Conservation (phyloP, 1,140 invertebrate genomes). For the Phymorhynchus buccinoides region DNA sequence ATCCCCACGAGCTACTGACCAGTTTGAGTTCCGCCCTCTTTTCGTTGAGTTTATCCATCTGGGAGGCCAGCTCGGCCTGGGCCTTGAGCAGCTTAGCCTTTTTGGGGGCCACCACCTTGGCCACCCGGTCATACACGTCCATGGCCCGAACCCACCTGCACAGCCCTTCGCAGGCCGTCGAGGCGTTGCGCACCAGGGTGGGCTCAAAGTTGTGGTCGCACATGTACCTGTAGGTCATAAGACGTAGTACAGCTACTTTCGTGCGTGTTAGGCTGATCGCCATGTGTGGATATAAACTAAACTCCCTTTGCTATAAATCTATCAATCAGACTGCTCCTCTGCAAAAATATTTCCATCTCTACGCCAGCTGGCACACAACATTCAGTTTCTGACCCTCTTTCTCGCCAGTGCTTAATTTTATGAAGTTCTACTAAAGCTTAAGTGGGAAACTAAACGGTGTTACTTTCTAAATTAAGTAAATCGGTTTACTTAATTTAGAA, state of each 20-base stretch:
- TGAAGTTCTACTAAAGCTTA: no score
- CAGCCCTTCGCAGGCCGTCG: slow-evolving; percentile 73
- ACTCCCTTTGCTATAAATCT: neutral
- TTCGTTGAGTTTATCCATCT: slow-evolving; percentile 74
- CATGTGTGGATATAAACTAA: neutral
- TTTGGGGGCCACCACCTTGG: slow-evolving; percentile 75
- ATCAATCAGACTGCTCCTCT: no score
- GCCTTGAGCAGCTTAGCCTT: slow-evolving; percentile 74
- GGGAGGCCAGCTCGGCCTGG: slow-evolving; percentile 67
- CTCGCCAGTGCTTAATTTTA: no score
- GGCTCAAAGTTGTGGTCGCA: slow-evolving; percentile 73
- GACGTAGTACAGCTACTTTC: no score
- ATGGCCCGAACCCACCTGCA: slow-evolving; percentile 75
- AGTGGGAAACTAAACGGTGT: no score
- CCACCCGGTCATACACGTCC: slow-evolving; percentile 75
- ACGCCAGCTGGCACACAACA: no score
- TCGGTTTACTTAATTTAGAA: no score
- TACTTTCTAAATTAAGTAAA: no score
- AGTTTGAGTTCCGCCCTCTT: slow-evolving; percentile 70
- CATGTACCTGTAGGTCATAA: slow-evolving; percentile 56
- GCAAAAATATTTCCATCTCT: no score
- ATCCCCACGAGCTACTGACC: slow-evolving; percentile 55
- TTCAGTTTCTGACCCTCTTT: no score
- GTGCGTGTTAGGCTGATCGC: no score
- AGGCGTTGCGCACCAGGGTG: slow-evolving; percentile 68